Percentiles rank a stretch among this genome's conserved stretches.
phyloP scores from a whole-genome alignment of 2,113 vertebrate genomes.

The Stegastes partitus region DNA sequence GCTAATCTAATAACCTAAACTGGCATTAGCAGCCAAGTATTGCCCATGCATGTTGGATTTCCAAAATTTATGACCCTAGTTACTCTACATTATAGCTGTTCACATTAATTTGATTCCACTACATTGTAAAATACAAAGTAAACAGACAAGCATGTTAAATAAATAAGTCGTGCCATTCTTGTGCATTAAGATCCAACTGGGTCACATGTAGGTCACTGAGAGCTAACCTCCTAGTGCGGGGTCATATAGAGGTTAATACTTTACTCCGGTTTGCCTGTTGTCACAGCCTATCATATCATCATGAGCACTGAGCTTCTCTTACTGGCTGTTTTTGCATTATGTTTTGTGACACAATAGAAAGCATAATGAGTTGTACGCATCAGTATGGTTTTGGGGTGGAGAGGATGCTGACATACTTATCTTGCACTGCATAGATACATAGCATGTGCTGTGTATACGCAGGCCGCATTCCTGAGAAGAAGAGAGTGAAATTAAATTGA shows the following conservation, averaged over 20 bases:
- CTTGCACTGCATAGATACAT: too few relatives aligned
- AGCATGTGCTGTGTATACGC: too few relatives aligned
- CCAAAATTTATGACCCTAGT: too few relatives aligned
- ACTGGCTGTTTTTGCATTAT: background rate
- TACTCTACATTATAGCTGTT: background rate
- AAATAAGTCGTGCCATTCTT: background rate
- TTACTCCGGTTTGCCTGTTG: constrained; percentile 28
- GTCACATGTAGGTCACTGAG: background rate
- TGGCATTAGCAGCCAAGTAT: too few relatives aligned
- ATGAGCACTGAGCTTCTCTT: constrained; percentile 15
- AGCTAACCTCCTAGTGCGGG: constrained; percentile 18
- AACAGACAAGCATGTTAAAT: background rate
- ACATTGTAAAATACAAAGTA: background rate
- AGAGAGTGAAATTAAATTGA: too few relatives aligned
- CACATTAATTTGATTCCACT: background rate
- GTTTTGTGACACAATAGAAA: constrained; percentile 24
- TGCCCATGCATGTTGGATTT: too few relatives aligned
- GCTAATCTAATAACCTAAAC: too few relatives aligned
- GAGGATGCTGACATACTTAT: background rate
- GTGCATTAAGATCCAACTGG: background rate
- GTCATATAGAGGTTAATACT: constrained; percentile 28
- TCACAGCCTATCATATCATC: constrained; percentile 57
- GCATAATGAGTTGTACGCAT: constrained; percentile 7
- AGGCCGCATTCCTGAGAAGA: too few relatives aligned
- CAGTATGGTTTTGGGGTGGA: background rate